phyloP scores from a whole-genome alignment of 2,888 invertebrate genomes.

The Philonicus albiceps region DNA sequence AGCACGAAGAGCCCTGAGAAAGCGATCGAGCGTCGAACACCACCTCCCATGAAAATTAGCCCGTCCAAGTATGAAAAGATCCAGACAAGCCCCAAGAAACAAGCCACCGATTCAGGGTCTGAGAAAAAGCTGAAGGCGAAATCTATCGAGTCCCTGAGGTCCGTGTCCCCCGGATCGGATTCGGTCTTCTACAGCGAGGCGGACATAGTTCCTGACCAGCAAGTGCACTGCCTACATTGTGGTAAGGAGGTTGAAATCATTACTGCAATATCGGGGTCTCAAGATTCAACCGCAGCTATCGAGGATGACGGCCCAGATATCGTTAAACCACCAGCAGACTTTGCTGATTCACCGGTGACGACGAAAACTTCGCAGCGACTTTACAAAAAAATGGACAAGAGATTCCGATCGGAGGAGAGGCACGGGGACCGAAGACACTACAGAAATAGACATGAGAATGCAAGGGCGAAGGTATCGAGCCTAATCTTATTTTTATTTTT shows the following conservation, averaged over 20 bases:
- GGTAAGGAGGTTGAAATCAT: constrained; percentile 79
- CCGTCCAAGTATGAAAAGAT: constrained; percentile 61
- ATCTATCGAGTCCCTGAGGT: constrained; percentile 85
- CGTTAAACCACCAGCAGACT: constrained; percentile 87
- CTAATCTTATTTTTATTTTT: neutral
- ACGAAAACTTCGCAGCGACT: constrained; percentile 66
- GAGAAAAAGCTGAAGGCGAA: constrained; percentile 76
- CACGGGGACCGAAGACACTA: constrained; percentile 70
- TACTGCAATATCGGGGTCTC: constrained; percentile 63
- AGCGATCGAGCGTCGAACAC: neutral
- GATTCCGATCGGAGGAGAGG: constrained; percentile 82
- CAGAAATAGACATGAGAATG: constrained; percentile 72
- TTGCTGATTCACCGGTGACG: constrained; percentile 82
- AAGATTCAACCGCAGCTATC: constrained; percentile 61
- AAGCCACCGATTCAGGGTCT: constrained; percentile 52
- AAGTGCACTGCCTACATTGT: constrained; percentile 81
- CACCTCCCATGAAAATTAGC: constrained; percentile 58
- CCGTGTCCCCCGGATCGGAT: constrained; percentile 90
- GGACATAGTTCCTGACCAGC: constrained; percentile 65
- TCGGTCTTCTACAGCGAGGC: constrained; percentile 89
- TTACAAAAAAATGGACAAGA: constrained; percentile 80
- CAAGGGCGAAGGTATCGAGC: constrained; percentile 76
- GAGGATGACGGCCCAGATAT: constrained; percentile 72
- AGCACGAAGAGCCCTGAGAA: constrained; percentile 48
- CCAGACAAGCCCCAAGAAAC: constrained; percentile 53